Conservation (phyloP, 2,888 invertebrate genomes). For the Melieria omissa region DNA sequence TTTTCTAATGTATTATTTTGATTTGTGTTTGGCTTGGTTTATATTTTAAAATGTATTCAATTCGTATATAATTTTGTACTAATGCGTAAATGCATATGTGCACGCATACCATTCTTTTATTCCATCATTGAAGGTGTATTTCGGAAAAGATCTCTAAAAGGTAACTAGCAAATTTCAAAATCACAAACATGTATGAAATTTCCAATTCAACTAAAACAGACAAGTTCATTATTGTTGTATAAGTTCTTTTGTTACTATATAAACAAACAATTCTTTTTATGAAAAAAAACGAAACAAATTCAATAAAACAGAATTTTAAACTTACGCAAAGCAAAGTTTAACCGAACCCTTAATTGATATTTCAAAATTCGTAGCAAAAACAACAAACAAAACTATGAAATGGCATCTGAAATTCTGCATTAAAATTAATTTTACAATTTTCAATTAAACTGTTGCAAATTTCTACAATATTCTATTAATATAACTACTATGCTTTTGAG, state of each 20-base stretch:
- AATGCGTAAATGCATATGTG: slow-evolving; percentile 68
- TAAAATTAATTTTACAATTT: slow-evolving; percentile 30
- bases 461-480: slow-evolving; percentile 51
- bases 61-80: slow-evolving; percentile 68
- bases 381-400: slow-evolving; percentile 9
- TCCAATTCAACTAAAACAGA: slow-evolving; percentile 52
- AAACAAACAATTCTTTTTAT: background rate
- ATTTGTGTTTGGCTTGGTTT: slow-evolving; percentile 41
- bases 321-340: slow-evolving; percentile 40
- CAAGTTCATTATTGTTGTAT: slow-evolving; percentile 45
- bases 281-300: slow-evolving; percentile 19
- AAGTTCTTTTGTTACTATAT: slow-evolving; percentile 56
- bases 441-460: slow-evolving; percentile 57
- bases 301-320: slow-evolving; percentile 42
- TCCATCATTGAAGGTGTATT: slow-evolving; percentile 81
- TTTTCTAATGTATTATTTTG: slow-evolving; percentile 13
- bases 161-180: slow-evolving; percentile 74
- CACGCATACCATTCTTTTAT: slow-evolving; percentile 71
- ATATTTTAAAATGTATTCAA: slow-evolving; percentile 65
- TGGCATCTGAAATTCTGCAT: slow-evolving; percentile 41
- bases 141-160: slow-evolving; percentile 97
- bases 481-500: slow-evolving; percentile 48
- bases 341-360: background rate
- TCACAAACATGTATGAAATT: slow-evolving; percentile 47
- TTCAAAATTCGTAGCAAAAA: slow-evolving; percentile 2